A percentile compares a stretch with the other conserved stretches of the same genome.
Evolutionary conservation across 2,888 invertebrate species (phyloP).

Genomic region (Meganola albula): DNA sequence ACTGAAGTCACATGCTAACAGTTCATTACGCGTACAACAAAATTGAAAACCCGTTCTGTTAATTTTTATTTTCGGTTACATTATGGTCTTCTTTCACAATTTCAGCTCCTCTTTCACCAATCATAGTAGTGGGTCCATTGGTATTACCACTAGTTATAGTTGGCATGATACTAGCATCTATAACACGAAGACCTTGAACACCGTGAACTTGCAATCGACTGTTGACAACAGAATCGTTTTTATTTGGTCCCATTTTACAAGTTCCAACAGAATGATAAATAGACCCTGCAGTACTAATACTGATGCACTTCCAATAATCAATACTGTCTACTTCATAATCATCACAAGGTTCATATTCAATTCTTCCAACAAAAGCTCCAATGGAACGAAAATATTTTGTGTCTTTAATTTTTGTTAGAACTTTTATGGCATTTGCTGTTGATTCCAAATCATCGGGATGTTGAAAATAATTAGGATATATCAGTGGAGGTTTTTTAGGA

Average conservation of each 20-base stretch:
- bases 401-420: constrained; percentile 9
- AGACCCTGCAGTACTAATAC: constrained; percentile 61
- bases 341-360: constrained; percentile 40
- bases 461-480: constrained; percentile 7
- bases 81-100: constrained; percentile 78
- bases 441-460: constrained; percentile 9
- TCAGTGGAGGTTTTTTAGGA: constrained; percentile 39
- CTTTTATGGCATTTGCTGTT: constrained; percentile 2
- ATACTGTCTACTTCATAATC: constrained; percentile 32
- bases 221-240: constrained; percentile 51
- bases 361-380: constrained; percentile 35
- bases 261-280: constrained; percentile 85
- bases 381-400: constrained; percentile 41
- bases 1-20: too few relatives aligned
- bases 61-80: too few relatives aligned
- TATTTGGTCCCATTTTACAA: constrained; percentile 75
- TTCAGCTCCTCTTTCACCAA: constrained; percentile 86
- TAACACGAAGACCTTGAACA: constrained; percentile 80
- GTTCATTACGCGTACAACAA: too few relatives aligned
- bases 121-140: constrained; percentile 88
- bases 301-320: constrained; percentile 48
- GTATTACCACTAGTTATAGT: constrained; percentile 85
- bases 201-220: constrained; percentile 81
- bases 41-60: too few relatives aligned
- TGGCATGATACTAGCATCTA: constrained; percentile 89